Conservation (phyloP, 1,140 invertebrate species). For the Trichonephila inaurata region DNA sequence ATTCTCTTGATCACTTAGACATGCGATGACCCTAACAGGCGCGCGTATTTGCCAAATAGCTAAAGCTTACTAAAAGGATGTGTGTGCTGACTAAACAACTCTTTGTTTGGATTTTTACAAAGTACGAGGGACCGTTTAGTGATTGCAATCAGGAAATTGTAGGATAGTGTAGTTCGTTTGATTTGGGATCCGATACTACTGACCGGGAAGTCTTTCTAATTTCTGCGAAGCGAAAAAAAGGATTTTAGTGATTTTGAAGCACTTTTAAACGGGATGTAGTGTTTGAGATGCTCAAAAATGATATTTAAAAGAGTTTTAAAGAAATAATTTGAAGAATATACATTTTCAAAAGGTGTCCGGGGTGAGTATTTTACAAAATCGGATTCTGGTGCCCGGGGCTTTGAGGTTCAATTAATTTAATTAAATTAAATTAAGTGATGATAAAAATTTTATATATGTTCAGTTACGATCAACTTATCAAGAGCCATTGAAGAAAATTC, state of each 20-base stretch:
- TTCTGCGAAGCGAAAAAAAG: background rate
- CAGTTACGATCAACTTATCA: no score
- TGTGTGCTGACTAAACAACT: slow-evolving; percentile 34
- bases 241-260: background rate
- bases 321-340: no score
- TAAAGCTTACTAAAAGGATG: slow-evolving; percentile 49
- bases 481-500: no score
- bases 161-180: background rate
- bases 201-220: background rate
- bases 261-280: no score
- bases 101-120: background rate
- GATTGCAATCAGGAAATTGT: background rate
- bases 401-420: no score
- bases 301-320: no score
- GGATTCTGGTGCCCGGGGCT: no score
- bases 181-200: background rate
- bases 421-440: no score
- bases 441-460: no score
- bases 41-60: slow-evolving; percentile 14
- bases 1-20: slow-evolving; percentile 41
- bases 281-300: no score
- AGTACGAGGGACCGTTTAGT: background rate
- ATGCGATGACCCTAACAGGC: slow-evolving; percentile 53
- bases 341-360: no score
- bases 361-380: no score